These are phyloP conservation scores for Umimayanthus chanpuru DNA, from an alignment of 92 coral and sea anemone species.

Conservation along the genomic window DNA sequence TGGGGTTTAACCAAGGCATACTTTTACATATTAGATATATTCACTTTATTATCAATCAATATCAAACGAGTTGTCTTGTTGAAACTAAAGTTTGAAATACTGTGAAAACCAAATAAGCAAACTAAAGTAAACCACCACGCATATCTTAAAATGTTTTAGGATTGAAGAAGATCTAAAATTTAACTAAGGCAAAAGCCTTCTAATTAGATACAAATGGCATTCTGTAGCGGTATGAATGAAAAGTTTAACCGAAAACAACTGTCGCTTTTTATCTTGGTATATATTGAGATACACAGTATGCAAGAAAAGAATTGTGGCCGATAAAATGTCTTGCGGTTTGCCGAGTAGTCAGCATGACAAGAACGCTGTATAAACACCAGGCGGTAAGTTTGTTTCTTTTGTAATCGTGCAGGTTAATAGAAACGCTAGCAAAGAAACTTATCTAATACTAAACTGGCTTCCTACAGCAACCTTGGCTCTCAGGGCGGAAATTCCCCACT, in stretches of 20 bases:
- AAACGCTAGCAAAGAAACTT: neutral
- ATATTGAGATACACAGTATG: neutral
- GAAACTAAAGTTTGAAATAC: neutral
- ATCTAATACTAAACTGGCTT: neutral
- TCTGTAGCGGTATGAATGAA: neutral
- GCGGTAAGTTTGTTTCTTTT: neutral
- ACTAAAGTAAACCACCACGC: neutral
- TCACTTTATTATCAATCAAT: neutral
- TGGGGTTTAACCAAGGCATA: neutral
- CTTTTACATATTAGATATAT: neutral
- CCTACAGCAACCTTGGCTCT: neutral
- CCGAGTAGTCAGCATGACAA: neutral
- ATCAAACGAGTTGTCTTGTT: neutral
- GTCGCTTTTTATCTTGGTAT: neutral
- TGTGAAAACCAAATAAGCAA: neutral
- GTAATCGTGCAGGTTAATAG: neutral
- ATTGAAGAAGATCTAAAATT: neutral
- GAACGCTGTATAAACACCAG: neutral
- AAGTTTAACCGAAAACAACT: neutral
- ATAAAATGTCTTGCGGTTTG: neutral
- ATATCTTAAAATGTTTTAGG: neutral
- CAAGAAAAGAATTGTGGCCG: neutral
- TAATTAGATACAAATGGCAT: neutral
- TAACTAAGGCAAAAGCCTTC: neutral
- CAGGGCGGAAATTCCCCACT: neutral